Evolutionary conservation across 2,797 vertebrate genomes (phyloP).

Genomic region (Pagetopsis macropterus): DNA sequence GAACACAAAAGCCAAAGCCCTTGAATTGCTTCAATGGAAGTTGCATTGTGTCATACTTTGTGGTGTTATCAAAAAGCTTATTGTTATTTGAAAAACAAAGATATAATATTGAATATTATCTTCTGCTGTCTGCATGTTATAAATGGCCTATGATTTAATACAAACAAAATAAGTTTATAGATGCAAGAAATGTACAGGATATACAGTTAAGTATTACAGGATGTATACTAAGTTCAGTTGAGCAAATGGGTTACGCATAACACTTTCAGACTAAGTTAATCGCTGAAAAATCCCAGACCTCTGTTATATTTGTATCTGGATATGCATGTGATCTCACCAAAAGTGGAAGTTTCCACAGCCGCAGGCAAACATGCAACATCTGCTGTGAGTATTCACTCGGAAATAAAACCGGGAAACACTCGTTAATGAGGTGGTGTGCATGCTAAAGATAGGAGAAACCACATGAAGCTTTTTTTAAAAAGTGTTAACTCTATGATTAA

Average conservation of each 20-base stretch:
- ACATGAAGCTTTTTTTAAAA: not conserved
- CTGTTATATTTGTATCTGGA: not conserved
- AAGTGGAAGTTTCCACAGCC: not conserved
- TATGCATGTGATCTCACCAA: not conserved
- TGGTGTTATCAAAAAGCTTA: no score
- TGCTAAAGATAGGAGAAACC: not conserved
- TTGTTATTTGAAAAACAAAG: no score
- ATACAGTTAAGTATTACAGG: not conserved
- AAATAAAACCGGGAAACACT: not conserved
- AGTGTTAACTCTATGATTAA: not conserved
- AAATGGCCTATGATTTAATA: not conserved
- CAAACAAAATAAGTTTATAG: not conserved
- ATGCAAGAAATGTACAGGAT: not conserved
- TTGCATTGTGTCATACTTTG: no score
- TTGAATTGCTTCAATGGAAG: no score
- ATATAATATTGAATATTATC: not conserved
- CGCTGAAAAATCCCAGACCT: not conserved
- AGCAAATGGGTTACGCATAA: not conserved
- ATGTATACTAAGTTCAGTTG: not conserved
- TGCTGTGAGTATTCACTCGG: not conserved
- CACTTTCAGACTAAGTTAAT: not conserved
- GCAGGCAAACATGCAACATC: not conserved
- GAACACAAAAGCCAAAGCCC: not conserved
- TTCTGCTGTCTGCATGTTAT: not conserved
- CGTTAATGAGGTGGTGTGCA: not conserved